Base-by-base conservation (phyloP, 2,113 vertebrate genomes). In the Hystrix brachyura region DNA sequence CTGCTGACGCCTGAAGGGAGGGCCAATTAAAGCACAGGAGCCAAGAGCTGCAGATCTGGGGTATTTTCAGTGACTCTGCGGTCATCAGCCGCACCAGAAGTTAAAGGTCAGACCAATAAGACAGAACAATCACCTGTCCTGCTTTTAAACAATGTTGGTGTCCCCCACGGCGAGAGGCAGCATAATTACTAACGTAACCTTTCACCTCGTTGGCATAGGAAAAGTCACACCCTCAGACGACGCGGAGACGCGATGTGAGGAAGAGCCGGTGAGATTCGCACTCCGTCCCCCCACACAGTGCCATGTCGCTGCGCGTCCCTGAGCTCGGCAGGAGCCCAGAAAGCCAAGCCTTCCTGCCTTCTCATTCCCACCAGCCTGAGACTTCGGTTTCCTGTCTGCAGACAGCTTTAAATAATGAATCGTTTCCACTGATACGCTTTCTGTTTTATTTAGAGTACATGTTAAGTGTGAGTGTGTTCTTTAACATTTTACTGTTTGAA, bases 11-110 rank as follows among this genome's bases (percentile, higher is more conserved):
- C 48, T 18, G 43, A 18, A 29, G 46, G 46, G 27, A 17, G 27
- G 25, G 7, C 27, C 27, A 29, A 2, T 5, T 1, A 64, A 15
- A 27, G 27, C 62, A 64, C 62, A 29, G 27, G 14, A 32, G 27
- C 6, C 14, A 15, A 27, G 25, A 8, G 74, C 0, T 3, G 46
- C 51, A 10, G 27, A 25, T 10, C 5, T 12, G 2, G 0, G 27
- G 48, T 2, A 13, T 46, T 27, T 27, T 48, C 74, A 17, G 4
- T 29, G 74, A 25, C 46, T 7, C 2, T 27, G 71, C 7, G 46
- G 46, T 1, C 72, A 6, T 27, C 46, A 27, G 69, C n/a, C 17
- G 2, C 15, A 38, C n/a, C n/a, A 5, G 67, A 19, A 34, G 32
- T 6, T 15, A 32, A 14, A 32, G 21, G n/a, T 11, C 19, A 3